phyloP scores from a whole-genome alignment of 2,797 vertebrate species.

The Poeciliopsis infans region DNA sequence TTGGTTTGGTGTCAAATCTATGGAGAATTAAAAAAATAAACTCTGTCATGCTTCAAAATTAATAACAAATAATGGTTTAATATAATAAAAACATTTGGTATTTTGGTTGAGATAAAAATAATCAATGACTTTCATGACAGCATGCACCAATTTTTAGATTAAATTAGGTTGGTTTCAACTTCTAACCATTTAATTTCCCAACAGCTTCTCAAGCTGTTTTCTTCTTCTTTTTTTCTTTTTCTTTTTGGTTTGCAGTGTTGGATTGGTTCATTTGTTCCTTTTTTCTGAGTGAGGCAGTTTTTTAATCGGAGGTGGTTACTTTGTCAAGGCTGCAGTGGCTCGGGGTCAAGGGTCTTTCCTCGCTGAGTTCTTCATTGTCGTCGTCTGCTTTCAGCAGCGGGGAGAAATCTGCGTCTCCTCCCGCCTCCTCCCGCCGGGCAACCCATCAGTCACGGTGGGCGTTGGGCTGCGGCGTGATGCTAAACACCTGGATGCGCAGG shows the following conservation, averaged over 20 bases:
- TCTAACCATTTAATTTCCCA: conserved; percentile 15
- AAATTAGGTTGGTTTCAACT: conserved; percentile 28
- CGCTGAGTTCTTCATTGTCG: conserved; percentile 45
- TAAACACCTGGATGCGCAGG: conserved; percentile 92
- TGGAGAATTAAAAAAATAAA: not conserved
- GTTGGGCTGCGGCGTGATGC: conserved; percentile 87
- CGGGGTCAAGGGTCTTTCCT: conserved; percentile 58
- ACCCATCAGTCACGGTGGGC: conserved; percentile 89
- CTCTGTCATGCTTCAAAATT: not conserved
- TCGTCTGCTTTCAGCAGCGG: conserved; percentile 83
- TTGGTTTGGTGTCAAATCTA: not conserved
- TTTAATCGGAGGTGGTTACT: conserved; percentile 75
- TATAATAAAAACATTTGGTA: conserved; percentile 47
- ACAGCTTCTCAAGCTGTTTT: conserved; percentile 21
- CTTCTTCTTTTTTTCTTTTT: not conserved
- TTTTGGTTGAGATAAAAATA: conserved; percentile 42
- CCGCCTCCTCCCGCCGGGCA: conserved; percentile 89
- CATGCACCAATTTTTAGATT: conserved; percentile 39
- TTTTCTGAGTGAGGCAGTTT: conserved; percentile 39
- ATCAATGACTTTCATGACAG: conserved; percentile 9
- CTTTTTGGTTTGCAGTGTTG: conserved; percentile 47
- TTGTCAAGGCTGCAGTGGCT: conserved; percentile 80
- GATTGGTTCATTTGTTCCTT: conserved; percentile 27
- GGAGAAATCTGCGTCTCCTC: conserved; percentile 67
- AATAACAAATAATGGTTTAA: conserved; percentile 32